phyloP scores from a whole-genome alignment of 2,797 vertebrate species.

The Myripristis murdjan region DNA sequence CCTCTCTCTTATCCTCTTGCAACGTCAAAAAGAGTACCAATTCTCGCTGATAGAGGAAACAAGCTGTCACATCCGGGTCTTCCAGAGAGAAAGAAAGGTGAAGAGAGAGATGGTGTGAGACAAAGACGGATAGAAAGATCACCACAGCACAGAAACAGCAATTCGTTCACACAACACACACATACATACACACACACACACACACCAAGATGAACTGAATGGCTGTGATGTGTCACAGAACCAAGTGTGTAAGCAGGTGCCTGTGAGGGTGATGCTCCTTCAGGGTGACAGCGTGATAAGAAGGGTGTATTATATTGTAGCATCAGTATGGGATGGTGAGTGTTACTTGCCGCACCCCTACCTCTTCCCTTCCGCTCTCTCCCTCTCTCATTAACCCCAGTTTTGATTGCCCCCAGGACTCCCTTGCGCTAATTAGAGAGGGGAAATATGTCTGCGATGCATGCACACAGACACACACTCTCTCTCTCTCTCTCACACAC shows the following conservation, averaged over 20 bases:
- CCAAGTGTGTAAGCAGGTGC: constrained; percentile 61
- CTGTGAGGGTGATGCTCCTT: constrained; percentile 72
- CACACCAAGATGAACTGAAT: constrained; percentile 18
- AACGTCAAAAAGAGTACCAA: constrained; percentile 15
- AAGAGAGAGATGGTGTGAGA: constrained; percentile 61
- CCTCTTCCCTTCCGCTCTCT: constrained; percentile 62
- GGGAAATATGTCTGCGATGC: constrained; percentile 82
- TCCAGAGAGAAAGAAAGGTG: constrained; percentile 39
- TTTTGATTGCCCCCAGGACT: constrained; percentile 86
- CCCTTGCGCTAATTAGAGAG: constrained; percentile 85
- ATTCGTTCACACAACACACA: too few relatives aligned
- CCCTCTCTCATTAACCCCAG: constrained; percentile 84
- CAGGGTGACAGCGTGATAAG: constrained; percentile 84
- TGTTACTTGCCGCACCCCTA: constrained; percentile 60
- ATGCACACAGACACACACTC: constrained; percentile 62
- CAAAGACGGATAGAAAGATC: constrained; percentile 63
- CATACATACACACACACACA: constrained; percentile 32
- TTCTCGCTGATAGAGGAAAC: constrained; percentile 68
- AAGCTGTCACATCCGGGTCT: constrained; percentile 78
- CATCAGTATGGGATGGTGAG: constrained; percentile 51
- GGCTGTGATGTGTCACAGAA: constrained; percentile 72
- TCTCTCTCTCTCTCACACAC: constrained; percentile 39
- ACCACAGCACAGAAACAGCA: constrained; percentile 41
- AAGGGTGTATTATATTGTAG: constrained; percentile 61
- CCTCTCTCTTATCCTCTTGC: constrained; percentile 8